Conservation (phyloP, 2,888 invertebrate species). For the Dexiosoma caninum region DNA sequence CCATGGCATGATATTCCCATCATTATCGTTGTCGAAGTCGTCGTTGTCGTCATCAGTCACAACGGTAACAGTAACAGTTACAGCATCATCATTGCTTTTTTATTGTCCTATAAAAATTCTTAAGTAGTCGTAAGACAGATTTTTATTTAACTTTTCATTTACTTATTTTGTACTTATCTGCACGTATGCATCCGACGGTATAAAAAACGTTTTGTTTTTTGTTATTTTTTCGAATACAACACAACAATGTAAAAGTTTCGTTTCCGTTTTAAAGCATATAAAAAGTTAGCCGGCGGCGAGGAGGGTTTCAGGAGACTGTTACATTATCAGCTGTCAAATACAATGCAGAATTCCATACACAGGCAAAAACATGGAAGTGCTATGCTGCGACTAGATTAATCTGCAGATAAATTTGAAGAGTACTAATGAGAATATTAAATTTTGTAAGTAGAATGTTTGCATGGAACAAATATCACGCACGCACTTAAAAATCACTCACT, state of each 20-base stretch:
- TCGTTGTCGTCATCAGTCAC: not conserved
- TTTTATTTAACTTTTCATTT: not conserved
- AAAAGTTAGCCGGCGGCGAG: not conserved
- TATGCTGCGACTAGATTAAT: not conserved
- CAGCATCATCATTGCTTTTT: conserved; percentile 15
- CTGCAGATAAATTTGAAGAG: not conserved
- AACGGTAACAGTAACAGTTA: not conserved
- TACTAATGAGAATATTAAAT: conserved; percentile 19
- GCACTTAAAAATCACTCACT: not conserved
- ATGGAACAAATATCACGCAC: not conserved
- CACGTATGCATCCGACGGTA: conserved; percentile 37
- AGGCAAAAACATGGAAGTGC: too few species aligned
- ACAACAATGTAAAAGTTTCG: conserved; percentile 40
- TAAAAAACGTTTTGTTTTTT: conserved; percentile 6
- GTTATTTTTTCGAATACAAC: not conserved
- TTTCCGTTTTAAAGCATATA: conserved; percentile 54
- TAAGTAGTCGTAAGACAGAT: not conserved
- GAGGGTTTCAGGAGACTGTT: not conserved
- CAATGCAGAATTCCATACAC: conserved; percentile 1
- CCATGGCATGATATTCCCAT: conserved; percentile 27
- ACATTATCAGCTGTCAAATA: conserved; percentile 54
- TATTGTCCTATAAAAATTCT: conserved; percentile 1
- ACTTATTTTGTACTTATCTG: conserved; percentile 24
- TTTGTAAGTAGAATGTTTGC: not conserved
- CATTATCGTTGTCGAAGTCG: too few species aligned